Percentiles rank a stretch among this genome's conserved stretches.
These are phyloP conservation scores for Fabriciana adippe DNA, from an alignment of 2,888 invertebrate genomes.

Conservation along the genomic window DNA sequence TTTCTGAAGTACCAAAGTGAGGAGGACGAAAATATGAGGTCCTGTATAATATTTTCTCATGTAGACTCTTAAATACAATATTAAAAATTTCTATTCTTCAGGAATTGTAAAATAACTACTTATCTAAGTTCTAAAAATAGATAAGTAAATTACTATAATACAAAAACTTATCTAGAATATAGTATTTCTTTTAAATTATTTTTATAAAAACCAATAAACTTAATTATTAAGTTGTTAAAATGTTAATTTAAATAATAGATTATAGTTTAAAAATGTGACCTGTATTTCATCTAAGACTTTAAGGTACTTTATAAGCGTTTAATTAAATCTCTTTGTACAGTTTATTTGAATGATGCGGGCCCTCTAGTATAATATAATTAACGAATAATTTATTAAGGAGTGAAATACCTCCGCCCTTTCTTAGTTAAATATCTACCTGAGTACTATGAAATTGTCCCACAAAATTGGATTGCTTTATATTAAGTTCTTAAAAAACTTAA, in stretches of 20 bases:
- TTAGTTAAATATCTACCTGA: constrained; percentile 27
- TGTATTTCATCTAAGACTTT: constrained; percentile 17
- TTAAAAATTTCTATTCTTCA: too few species aligned
- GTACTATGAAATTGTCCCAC: constrained; percentile 25
- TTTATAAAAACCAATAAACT: background rate
- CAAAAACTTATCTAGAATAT: background rate
- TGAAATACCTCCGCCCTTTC: constrained; percentile 33
- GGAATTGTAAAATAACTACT: too few species aligned
- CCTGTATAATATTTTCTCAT: constrained; percentile 16
- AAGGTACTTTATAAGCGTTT: constrained; percentile 32
- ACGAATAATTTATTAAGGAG: constrained; percentile 36
- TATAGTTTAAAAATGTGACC: background rate
- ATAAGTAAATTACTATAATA: too few species aligned
- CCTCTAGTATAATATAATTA: constrained; percentile 39
- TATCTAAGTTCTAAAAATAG: too few species aligned
- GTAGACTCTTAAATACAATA: background rate
- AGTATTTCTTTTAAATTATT: background rate
- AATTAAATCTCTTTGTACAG: constrained; percentile 38
- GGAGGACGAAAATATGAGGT: too few species aligned
- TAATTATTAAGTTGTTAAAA: background rate
- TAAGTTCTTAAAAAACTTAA: too few species aligned
- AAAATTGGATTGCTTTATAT: constrained; percentile 7
- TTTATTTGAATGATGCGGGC: constrained; percentile 35
- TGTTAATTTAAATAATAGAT: background rate
- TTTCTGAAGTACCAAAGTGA: background rate